Evolutionary conservation across 1,140 invertebrate species (phyloP).

Genomic region (Scaptodrosophila lebanonensis): DNA sequence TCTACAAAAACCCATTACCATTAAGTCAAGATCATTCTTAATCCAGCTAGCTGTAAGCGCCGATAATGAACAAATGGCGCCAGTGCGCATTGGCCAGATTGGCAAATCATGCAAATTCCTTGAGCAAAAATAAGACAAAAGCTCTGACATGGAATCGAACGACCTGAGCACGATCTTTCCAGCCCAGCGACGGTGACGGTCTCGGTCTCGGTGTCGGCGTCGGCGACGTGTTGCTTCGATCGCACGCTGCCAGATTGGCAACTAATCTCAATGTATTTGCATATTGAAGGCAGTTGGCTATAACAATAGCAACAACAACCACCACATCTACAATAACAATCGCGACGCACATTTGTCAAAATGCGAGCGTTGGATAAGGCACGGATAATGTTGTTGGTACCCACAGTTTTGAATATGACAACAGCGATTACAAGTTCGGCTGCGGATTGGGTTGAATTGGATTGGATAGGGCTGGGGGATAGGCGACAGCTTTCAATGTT

Average conservation of each 20-base stretch:
- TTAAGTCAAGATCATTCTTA: constrained; percentile 55
- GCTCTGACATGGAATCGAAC: neutral
- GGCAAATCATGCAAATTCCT: constrained; percentile 69
- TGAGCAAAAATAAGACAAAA: constrained; percentile 22
- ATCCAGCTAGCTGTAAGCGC: constrained; percentile 22
- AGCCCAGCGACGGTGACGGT: constrained; percentile 6
- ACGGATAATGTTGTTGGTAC: constrained; percentile 23
- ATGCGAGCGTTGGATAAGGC: constrained; percentile 22
- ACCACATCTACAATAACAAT: neutral
- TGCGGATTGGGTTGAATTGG: constrained; percentile 3
- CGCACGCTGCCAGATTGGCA: constrained; percentile 34
- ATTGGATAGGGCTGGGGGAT: neutral
- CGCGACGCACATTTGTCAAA: constrained; percentile 61
- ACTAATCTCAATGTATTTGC: constrained; percentile 72
- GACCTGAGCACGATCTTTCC: constrained; percentile 29
- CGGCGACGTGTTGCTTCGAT: constrained; percentile 8
- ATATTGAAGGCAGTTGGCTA: constrained; percentile 69
- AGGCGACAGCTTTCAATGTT: neutral
- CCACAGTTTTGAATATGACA: constrained; percentile 33
- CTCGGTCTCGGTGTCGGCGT: neutral
- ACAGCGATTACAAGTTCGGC: constrained; percentile 30
- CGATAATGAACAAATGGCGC: constrained; percentile 57
- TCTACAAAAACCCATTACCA: constrained; percentile 15
- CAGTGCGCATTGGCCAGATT: constrained; percentile 39
- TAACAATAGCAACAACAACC: constrained; percentile 59